Percentiles rank a stretch among this genome's conserved stretches.
Conservation (phyloP, 2,888 invertebrate species). For the Idaea aversata region DNA sequence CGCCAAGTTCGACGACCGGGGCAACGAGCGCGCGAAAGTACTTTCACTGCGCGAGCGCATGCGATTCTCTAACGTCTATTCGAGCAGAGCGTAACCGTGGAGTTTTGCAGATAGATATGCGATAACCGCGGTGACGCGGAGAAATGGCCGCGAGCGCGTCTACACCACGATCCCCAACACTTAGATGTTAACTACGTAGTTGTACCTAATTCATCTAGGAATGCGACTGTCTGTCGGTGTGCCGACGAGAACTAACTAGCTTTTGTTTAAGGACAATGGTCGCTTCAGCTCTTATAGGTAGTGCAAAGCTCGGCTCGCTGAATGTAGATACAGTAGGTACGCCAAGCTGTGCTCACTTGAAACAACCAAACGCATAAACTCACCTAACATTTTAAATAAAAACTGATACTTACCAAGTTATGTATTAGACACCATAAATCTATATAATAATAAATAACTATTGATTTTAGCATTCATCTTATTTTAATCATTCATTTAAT, state of each 20-base stretch:
- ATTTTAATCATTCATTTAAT: too few relatives aligned
- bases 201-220: constrained; percentile 61
- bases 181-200: constrained; percentile 54
- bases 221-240: constrained; percentile 49
- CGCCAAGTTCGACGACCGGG: constrained; percentile 74
- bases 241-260: constrained; percentile 30
- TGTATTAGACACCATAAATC: too few relatives aligned
- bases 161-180: constrained; percentile 40
- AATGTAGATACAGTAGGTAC: not conserved
- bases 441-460: too few relatives aligned
- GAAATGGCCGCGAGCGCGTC: constrained; percentile 52
- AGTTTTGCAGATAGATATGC: constrained; percentile 44
- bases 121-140: constrained; percentile 47
- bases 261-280: constrained; percentile 33
- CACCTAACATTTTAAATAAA: too few relatives aligned
- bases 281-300: constrained; percentile 18
- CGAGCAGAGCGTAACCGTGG: constrained; percentile 42
- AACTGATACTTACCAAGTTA: too few relatives aligned
- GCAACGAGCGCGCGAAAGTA: constrained; percentile 78
- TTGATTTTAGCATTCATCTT: too few relatives aligned
- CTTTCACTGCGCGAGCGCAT: constrained; percentile 76
- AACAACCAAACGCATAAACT: not conserved
- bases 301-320: constrained; percentile 14
- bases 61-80: constrained; percentile 59
- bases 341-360: not conserved